Evolutionary conservation across 2,113 vertebrate species (phyloP).

Genomic region (Rhinoderma darwinii): DNA sequence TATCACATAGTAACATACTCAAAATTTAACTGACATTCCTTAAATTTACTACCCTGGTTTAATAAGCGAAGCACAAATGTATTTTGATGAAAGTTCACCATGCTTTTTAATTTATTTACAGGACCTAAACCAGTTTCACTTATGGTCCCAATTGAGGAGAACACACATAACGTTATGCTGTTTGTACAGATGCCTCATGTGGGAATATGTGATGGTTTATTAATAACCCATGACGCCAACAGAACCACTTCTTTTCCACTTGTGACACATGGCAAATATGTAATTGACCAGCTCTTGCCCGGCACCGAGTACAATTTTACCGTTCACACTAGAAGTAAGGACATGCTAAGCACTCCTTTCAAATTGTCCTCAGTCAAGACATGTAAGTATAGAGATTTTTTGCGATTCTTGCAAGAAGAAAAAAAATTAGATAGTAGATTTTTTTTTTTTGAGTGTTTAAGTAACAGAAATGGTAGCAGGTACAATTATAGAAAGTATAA

Average conservation of each 20-base stretch:
- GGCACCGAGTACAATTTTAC: slow-evolving; percentile 78
- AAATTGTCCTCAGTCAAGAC: slow-evolving; percentile 75
- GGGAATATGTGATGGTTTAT: slow-evolving; percentile 73
- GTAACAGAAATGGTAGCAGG: background rate
- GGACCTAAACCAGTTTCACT: slow-evolving; percentile 70
- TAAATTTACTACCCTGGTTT: background rate
- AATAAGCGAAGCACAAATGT: too few species aligned
- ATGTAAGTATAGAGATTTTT: slow-evolving; percentile 70
- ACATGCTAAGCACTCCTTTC: slow-evolving; percentile 73
- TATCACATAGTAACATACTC: background rate
- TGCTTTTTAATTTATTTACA: slow-evolving; percentile 58
- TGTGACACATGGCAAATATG: slow-evolving; percentile 66
- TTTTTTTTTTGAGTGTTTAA: too few species aligned
- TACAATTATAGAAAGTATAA: background rate
- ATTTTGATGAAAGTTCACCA: background rate
- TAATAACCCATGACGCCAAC: slow-evolving; percentile 64
- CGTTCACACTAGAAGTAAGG: slow-evolving; percentile 74
- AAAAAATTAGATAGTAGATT: background rate
- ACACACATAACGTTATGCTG: slow-evolving; percentile 63
- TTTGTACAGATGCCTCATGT: slow-evolving; percentile 66
- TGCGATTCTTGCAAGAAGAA: background rate
- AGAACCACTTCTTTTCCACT: slow-evolving; percentile 65
- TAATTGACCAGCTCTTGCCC: slow-evolving; percentile 72
- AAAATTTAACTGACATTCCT: background rate
- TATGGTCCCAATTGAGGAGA: slow-evolving; percentile 64